Evolutionary conservation across 35 echinoderm and acorn worm species (phyloP), one percentile per base, ranked within the genome.

Genomic region (Holothuria glaberrima): DNA sequence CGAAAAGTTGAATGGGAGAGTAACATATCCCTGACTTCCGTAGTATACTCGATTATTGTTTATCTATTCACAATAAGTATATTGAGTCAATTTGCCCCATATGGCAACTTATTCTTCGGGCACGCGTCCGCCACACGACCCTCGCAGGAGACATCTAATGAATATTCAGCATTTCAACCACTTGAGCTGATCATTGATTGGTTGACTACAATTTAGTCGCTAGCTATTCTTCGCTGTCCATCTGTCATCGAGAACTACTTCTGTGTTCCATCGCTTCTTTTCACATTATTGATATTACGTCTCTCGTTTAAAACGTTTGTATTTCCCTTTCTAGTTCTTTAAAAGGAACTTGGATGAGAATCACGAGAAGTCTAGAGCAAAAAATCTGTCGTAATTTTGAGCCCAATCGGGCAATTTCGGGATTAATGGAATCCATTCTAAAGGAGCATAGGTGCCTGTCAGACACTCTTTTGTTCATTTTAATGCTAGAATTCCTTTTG

Each of bases 331-430:
- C 63, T 7, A 6, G 21, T 6, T 29, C 28, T 66, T 66, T 46
- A 33, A 73, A 76, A 44, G 36, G 24, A 76, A 38, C 20, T 41
- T 12, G 29, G 10, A 0, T 76, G 72, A 76, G 21, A 66, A 29
- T 25, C 36, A 76, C 36, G 27, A 28, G 21, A 76, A 76, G 21
- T 76, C 63, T 22, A 76, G 31, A 41, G 36, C n/a, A 45, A 76
- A 76, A 76, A 76, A 76, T 76, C 72, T 76, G 72, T 34, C 72
- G 72, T 76, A 76, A 76, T 76, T 76, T 76, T 76, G 72, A 45
- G 72, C 33, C 72, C 72, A 76, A 76, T 76, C 72, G 46, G 72
- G 72, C 72, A 76, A 76, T 76, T 36, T 76, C 36, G 35, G 72
- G 72, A 76, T 76, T 76, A 76, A 76, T 76, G 46, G 72, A 76